phyloP scores from a whole-genome alignment of 2,888 invertebrate genomes.

The Neria commutata region DNA sequence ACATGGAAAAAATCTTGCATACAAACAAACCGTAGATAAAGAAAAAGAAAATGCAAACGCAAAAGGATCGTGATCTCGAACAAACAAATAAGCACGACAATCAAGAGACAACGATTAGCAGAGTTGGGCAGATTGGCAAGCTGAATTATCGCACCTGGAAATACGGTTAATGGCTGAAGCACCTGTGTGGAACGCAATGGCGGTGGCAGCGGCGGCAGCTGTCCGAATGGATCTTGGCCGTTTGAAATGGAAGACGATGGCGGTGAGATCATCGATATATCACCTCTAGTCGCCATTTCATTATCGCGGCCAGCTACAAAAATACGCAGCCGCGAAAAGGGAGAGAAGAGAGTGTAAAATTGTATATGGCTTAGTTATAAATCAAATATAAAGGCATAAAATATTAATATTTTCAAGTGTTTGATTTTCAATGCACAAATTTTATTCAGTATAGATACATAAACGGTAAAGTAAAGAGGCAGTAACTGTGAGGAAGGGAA shows the following conservation, averaged over 20 bases:
- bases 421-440: no score
- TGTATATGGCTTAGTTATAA: not conserved
- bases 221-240: conserved; percentile 63
- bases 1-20: conserved; percentile 21
- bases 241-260: conserved; percentile 63
- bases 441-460: no score
- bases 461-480: no score
- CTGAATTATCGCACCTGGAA: conserved; percentile 57
- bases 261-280: conserved; percentile 64
- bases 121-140: not conserved
- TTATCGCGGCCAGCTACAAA: conserved; percentile 60
- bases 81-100: conserved; percentile 18
- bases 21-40: conserved; percentile 22
- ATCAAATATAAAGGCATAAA: not conserved
- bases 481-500: no score
- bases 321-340: not conserved
- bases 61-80: conserved; percentile 14
- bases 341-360: conserved; percentile 4
- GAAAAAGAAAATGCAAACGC: conserved; percentile 32
- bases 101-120: conserved; percentile 13
- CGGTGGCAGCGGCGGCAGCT: conserved; percentile 63
- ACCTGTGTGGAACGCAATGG: conserved; percentile 64
- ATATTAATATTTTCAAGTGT: not conserved
- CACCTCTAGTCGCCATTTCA: conserved; percentile 63
- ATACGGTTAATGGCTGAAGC: conserved; percentile 62